Evolutionary conservation across 2,113 vertebrate genomes (phyloP).

Genomic region (Muntiacus reevesi): DNA sequence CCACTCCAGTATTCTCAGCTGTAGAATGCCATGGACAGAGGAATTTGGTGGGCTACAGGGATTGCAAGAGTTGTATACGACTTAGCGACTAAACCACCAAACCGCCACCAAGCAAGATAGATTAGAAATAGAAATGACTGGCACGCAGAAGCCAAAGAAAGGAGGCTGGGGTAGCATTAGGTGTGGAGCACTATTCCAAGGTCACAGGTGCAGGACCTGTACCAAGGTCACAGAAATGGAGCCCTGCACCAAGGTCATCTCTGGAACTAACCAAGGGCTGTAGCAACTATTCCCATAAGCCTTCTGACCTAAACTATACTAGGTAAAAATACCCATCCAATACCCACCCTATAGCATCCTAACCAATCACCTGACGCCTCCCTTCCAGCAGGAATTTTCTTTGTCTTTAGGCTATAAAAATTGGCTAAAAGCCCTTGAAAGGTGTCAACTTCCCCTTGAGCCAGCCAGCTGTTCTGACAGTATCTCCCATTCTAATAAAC

Average conservation of each 20-base stretch:
- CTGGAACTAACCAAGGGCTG: background rate
- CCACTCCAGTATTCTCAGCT: background rate
- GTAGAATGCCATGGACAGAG: background rate
- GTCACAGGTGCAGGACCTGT: background rate
- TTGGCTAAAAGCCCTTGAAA: background rate
- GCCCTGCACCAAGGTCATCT: background rate
- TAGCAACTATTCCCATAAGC: background rate
- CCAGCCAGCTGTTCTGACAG: background rate
- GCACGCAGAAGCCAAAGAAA: background rate
- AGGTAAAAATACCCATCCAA: background rate
- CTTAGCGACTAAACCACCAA: background rate
- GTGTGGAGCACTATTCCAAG: background rate
- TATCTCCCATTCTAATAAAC: background rate
- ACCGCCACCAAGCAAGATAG: background rate
- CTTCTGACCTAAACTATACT: background rate
- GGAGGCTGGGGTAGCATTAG: background rate
- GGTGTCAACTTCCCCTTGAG: background rate
- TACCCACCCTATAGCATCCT: background rate
- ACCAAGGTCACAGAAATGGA: background rate
- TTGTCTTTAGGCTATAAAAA: background rate
- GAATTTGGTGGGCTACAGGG: background rate
- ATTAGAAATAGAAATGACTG: background rate
- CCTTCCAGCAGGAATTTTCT: background rate
- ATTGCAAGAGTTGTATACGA: rapidly evolving
- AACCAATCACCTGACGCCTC: background rate